Evolutionary conservation across 2,888 invertebrate species (phyloP), one percentile per base, ranked within the genome.

Genomic region (Drosophila nigritarsus): DNA sequence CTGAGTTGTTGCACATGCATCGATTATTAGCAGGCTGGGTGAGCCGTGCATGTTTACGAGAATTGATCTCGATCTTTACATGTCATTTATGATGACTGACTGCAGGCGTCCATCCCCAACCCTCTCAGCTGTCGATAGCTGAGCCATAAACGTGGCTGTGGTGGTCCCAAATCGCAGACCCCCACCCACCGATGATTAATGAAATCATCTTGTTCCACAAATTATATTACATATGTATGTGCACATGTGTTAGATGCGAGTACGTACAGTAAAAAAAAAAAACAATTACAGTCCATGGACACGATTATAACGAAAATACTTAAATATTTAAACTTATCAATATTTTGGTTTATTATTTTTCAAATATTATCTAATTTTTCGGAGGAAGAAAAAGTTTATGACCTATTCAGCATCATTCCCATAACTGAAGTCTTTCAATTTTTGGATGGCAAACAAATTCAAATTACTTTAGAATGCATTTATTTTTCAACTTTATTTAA

Each of bases 31-130:
- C 71, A 53, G 65, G 20, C 70, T 65, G 65, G 76, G 66, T 71
- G 69, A 64, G 59, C 65, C 34, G 32, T 50, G 42, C 48, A 58
- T 63, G 69, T 71, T 81, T 72, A 82, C 55, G 54, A 82, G 85
- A 82, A 84, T 55, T 70, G 66, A 72, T 75, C 80, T 58, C 75
- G 69, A 77, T 75, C 80, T 74, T 30, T 18, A 48, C 64, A 62
- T 58, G 42, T 60, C 70, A 73, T 69, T 77, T 62, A 62, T 59
- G 64, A 30, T 45, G 48, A 66, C 24, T 38, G 38, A 55, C 58
- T 66, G 63, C 69, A 54, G 56, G 42, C 55, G 61, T 49, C 55
- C 54, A 24, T 15, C 34, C 56, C 56, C 51, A 60, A 70, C 69
- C 61, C 75, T 75, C 68, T 72, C 73, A 65, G 73, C 78, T 63